Base-by-base conservation (phyloP, 1,140 invertebrate species). In the Diabrotica undecimpunctata region DNA sequence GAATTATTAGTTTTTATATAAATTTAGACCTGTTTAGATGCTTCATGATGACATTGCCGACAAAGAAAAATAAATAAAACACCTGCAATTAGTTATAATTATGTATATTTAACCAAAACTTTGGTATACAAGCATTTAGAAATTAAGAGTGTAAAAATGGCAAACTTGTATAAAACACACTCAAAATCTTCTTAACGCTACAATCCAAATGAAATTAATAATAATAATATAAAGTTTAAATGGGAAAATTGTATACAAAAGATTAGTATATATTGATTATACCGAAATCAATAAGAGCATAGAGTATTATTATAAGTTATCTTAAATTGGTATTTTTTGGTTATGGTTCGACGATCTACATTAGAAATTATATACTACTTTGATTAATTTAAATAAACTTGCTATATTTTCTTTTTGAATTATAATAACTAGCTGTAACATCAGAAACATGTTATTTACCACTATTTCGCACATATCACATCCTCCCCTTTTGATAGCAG, bases 81-180 rank as follows among this genome's bases (percentile, higher is more conserved):
- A 25, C 25, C 25, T 25, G 25, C 25, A 4, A 59, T 13, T 25
- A 41, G 13, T 59, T 59, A 59, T 8, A 25, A 38, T 25, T 59
- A 39, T 51, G 59, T 61, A 51, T 64, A 64, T 64, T 64, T 50
- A 58, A 64, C 62, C 62, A 70, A 70, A 68, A 67, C 69, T 70
- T 70, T 70, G 69, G 69, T 68, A 70, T 68, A 70, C 59, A 70
- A 70, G 69, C 69, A 68, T 59, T 68, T 64, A 66, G 55, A 64
- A 67, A 68, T 65, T 65, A 65, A 46, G 64, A 62, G 64, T 61
- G 59, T 68, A 52, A 70, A 67, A 61, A 70, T 61, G 66, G 61
- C 60, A 65, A 67, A 65, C 56, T 53, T 55, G 53, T 70, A 54
- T 46, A 66, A 52, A 61, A 70, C 51, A 66, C 62, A 65, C 62